phyloP scores from a whole-genome alignment of 2,113 vertebrate genomes.

The Mesoclemmys tuberculata region DNA sequence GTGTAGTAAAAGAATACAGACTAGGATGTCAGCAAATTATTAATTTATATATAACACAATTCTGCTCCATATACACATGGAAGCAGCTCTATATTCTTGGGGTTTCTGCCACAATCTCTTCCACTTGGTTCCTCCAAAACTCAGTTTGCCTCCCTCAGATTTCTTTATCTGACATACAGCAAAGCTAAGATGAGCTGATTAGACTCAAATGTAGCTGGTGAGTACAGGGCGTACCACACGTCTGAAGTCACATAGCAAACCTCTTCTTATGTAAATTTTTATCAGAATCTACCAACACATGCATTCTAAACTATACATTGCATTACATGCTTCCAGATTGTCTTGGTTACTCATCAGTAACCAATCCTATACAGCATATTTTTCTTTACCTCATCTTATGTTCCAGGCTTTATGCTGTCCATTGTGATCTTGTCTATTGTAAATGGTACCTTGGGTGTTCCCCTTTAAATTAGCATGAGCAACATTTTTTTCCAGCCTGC shows the following conservation, averaged over 20 bases:
- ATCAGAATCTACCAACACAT: neutral
- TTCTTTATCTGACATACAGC: neutral
- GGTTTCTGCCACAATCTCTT: neutral
- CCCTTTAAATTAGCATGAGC: neutral
- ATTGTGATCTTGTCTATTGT: neutral
- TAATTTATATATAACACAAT: neutral
- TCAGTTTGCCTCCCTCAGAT: neutral
- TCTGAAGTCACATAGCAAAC: neutral
- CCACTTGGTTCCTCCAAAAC: neutral
- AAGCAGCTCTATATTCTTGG: neutral
- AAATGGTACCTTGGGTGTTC: neutral
- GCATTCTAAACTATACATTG: neutral
- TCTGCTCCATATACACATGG: neutral
- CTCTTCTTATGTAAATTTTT: neutral
- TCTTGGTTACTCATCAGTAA: neutral
- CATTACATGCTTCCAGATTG: neutral
- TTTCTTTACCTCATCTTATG: neutral
- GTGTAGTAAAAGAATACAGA: neutral
- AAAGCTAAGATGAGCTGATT: neutral
- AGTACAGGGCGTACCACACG: neutral
- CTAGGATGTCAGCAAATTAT: neutral
- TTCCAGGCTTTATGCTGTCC: neutral
- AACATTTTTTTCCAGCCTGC: neutral
- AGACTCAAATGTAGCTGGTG: neutral
- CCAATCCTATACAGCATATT: neutral